A percentile compares a stretch with the other conserved stretches of the same genome.
Evolutionary conservation across 2,888 invertebrate genomes (phyloP).

Genomic region (Leptothorax acervorum): DNA sequence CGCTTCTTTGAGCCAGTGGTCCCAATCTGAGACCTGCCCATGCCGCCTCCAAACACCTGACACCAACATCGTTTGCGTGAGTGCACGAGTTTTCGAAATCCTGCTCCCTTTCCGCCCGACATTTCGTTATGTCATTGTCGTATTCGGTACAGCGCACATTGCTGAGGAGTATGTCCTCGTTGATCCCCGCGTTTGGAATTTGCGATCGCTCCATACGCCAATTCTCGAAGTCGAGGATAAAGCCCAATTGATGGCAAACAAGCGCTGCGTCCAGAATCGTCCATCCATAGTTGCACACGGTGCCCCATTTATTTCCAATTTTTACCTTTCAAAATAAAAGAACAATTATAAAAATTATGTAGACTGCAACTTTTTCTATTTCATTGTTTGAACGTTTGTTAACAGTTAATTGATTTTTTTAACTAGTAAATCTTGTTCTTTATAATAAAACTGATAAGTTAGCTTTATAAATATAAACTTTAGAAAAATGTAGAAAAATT

Average conservation of each 20-base stretch:
- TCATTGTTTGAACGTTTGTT: neutral
- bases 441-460: neutral
- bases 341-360: neutral
- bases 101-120: conserved; percentile 91
- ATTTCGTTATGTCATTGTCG: conserved; percentile 95
- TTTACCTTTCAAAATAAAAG: conserved; percentile 87
- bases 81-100: conserved; percentile 96
- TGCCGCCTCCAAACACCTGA: conserved; percentile 95
- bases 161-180: conserved; percentile 92
- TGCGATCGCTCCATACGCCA: conserved; percentile 95
- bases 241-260: conserved; percentile 97
- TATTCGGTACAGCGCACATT: conserved; percentile 96
- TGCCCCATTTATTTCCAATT: conserved; percentile 96
- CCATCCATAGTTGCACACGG: conserved; percentile 99
- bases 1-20: conserved; percentile 94
- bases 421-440: neutral
- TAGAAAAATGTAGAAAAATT: neutral
- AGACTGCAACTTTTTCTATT: neutral
- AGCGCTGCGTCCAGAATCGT: conserved; percentile 95
- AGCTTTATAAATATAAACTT: neutral
- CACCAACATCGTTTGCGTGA: conserved; percentile 95
- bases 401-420: neutral
- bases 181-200: conserved; percentile 92
- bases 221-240: conserved; percentile 96
- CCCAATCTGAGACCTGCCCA: conserved; percentile 98